Conservation (phyloP, 1,140 invertebrate genomes). For the Drosophila subobscura region DNA sequence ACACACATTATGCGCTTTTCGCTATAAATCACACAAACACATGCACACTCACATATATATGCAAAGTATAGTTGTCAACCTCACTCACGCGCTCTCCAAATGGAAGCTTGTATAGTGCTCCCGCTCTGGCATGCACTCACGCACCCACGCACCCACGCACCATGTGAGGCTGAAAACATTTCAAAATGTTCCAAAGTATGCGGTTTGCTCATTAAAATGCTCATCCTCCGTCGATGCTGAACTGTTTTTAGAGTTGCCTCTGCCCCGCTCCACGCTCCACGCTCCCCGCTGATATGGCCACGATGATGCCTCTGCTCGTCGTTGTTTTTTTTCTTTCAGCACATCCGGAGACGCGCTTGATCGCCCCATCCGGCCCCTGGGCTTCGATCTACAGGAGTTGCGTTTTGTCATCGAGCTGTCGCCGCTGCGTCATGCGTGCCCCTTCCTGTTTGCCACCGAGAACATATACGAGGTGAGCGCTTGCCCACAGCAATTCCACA, state of each 20-base stretch:
- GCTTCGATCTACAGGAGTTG: conserved; percentile 55
- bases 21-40: neutral
- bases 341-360: neutral
- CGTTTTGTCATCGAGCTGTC: conserved; percentile 36
- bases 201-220: conserved; percentile 64
- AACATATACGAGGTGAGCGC: conserved; percentile 52
- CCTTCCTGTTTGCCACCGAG: conserved; percentile 43
- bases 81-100: neutral
- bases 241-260: too few relatives aligned
- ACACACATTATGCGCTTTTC: too few relatives aligned
- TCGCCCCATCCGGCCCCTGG: conserved; percentile 53
- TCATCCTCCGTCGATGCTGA: conserved; percentile 9
- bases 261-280: too few relatives aligned
- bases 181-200: conserved; percentile 35
- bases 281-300: too few relatives aligned
- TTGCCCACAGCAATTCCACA: neutral
- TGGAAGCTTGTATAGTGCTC: neutral
- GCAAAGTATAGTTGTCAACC: neutral
- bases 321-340: neutral
- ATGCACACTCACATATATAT: neutral
- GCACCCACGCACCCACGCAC: conserved; percentile 1
- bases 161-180: conserved; percentile 44
- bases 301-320: neutral
- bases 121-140: conserved; percentile 3
- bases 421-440: conserved; percentile 31